These are phyloP conservation scores for Atrina japonica DNA, from an alignment of 2,888 invertebrate species.

Conservation along the genomic window DNA sequence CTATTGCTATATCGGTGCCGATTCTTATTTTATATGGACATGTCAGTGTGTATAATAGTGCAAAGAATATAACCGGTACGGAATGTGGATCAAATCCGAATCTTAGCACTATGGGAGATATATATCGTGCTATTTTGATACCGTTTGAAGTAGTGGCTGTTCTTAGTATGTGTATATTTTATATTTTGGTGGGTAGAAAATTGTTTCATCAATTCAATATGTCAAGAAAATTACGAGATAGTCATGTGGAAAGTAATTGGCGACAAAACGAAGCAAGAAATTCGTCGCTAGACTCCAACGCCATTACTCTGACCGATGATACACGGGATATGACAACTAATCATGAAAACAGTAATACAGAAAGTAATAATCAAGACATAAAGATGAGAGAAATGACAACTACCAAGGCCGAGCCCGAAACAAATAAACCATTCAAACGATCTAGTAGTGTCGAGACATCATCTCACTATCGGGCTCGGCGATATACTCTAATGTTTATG, in stretches of 20 bases:
- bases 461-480: background rate
- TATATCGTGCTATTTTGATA: constrained; percentile 14
- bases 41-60: background rate
- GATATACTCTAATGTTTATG: constrained; percentile 26
- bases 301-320: background rate
- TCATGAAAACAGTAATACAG: background rate
- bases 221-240: constrained; percentile 9
- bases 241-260: background rate
- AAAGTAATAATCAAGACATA: background rate
- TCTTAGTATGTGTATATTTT: constrained; percentile 16
- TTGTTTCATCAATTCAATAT: constrained; percentile 18
- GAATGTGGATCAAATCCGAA: constrained; percentile 11
- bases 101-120: constrained; percentile 6
- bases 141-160: constrained; percentile 12
- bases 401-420: too few relatives aligned
- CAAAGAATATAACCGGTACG: constrained; percentile 3
- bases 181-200: constrained; percentile 13
- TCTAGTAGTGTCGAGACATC: background rate
- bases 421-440: background rate
- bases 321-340: background rate
- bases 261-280: background rate
- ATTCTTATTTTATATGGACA: constrained; percentile 4
- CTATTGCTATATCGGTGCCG: constrained; percentile 9
- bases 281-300: background rate
- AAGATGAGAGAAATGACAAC: background rate